Conservation (phyloP, 2,797 vertebrate genomes). For the Sardinella longiceps region DNA sequence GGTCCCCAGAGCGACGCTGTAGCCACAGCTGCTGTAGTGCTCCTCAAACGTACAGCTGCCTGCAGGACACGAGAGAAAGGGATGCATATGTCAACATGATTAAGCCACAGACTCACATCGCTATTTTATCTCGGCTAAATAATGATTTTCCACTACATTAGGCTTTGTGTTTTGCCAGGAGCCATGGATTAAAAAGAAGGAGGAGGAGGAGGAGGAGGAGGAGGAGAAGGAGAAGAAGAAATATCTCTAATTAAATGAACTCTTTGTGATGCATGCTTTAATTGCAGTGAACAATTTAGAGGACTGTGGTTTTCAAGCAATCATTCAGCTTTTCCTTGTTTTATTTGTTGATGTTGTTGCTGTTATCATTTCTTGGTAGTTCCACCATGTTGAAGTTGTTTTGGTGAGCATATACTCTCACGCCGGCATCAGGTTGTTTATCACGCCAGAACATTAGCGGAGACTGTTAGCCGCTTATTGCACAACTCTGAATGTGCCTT, state of each 20-base stretch:
- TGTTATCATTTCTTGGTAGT: slow-evolving; percentile 23
- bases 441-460: background rate
- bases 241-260: slow-evolving; percentile 60
- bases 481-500: background rate
- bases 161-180: slow-evolving; percentile 69
- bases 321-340: slow-evolving; percentile 27
- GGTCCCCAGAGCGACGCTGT: slow-evolving; percentile 92
- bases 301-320: slow-evolving; percentile 41
- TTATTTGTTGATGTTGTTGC: slow-evolving; percentile 38
- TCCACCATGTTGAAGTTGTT: background rate
- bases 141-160: slow-evolving; percentile 71
- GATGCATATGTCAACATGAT: slow-evolving; percentile 69
- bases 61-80: slow-evolving; percentile 60
- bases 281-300: slow-evolving; percentile 63
- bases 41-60: slow-evolving; percentile 94
- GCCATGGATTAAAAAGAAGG: slow-evolving; percentile 51
- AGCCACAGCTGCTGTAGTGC: slow-evolving; percentile 92
- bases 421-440: background rate
- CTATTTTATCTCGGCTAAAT: slow-evolving; percentile 70
- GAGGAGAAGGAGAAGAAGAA: slow-evolving; percentile 38
- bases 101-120: slow-evolving; percentile 71
- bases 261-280: slow-evolving; percentile 52
- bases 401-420: background rate
- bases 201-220: background rate
- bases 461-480: background rate